Base-by-base conservation (phyloP, 2,113 vertebrate species). In the Tetrao urogallus region DNA sequence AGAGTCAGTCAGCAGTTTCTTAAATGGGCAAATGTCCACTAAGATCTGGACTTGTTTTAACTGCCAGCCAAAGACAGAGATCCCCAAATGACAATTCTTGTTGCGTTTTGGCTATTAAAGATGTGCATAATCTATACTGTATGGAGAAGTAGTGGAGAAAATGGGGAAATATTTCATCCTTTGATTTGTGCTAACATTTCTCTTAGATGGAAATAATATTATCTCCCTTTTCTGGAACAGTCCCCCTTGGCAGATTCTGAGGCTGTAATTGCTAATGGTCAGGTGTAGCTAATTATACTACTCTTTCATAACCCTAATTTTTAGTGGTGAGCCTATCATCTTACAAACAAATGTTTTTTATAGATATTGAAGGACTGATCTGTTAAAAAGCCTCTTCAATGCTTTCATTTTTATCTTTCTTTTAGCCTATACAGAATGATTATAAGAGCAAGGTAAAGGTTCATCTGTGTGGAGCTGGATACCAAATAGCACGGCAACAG, bases 131-230 rank as follows among this genome's bases (percentile, higher is more conserved):
- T 8, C 10, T 56, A 10, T 36, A 65, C 45, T 48, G 74, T 19
- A 25, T 25, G 36, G 60, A 63, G 36, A 63, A 63, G 54, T 30
- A 27, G 8, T 12, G 69, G 8, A 90, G 21, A 75, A 89, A 64
- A 20, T 28, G 30, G 14, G 69, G 38, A 86, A 72, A 8, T 64
- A 74, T 52, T 94, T 80, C 47, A 72, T 32, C 16, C 8, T 81
- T 67, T 67, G 34, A 50, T 82, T 82, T 95, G 64, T 60, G 8
- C 28, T 89, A 70, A 79, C 6, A 48, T 92, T 91, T 92, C 22
- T 7, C 8, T 77, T 77, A 38, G 9, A 54, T 8, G 24, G 17
- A 70, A 76, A 11, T 60, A 48, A n/a, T 66, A 27, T 22, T 43
- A 83, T 30, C 88, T 91, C 66, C 3, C 52, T 74, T 81, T 83